Conservation (phyloP, 2,113 vertebrate genomes). For the Notechis scutatus region DNA sequence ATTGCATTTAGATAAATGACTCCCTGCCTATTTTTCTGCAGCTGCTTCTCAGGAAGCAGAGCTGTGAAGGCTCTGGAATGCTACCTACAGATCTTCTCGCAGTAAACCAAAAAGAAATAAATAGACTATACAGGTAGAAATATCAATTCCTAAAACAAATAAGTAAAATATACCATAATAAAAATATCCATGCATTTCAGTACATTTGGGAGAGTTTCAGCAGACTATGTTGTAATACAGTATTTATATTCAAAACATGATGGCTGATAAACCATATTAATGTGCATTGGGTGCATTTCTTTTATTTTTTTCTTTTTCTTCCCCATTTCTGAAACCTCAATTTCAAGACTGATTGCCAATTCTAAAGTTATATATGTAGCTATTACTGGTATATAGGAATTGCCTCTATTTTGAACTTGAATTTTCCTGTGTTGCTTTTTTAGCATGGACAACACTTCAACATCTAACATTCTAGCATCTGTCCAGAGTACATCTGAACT, state of each 20-base stretch:
- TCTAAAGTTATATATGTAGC: background rate
- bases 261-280: background rate
- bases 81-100: background rate
- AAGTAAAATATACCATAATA: background rate
- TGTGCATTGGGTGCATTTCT: background rate
- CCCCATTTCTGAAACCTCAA: background rate
- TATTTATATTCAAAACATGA: background rate
- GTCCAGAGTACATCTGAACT: background rate
- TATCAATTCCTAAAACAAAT: background rate
- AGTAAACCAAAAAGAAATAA: background rate
- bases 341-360: background rate
- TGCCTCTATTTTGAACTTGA: background rate
- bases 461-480: background rate
- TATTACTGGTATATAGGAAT: background rate
- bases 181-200: background rate
- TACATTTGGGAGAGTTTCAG: background rate
- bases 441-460: background rate
- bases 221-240: background rate
- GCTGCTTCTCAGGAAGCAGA: background rate
- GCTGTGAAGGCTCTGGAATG: background rate
- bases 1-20: background rate
- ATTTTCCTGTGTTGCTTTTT: background rate
- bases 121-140: background rate
- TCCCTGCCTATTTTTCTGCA: background rate
- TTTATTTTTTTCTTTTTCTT: background rate